A percentile compares a stretch with the other conserved stretches of the same genome.
phyloP scores from a whole-genome alignment of 2,797 vertebrate species.

The Champsocephalus esox region DNA sequence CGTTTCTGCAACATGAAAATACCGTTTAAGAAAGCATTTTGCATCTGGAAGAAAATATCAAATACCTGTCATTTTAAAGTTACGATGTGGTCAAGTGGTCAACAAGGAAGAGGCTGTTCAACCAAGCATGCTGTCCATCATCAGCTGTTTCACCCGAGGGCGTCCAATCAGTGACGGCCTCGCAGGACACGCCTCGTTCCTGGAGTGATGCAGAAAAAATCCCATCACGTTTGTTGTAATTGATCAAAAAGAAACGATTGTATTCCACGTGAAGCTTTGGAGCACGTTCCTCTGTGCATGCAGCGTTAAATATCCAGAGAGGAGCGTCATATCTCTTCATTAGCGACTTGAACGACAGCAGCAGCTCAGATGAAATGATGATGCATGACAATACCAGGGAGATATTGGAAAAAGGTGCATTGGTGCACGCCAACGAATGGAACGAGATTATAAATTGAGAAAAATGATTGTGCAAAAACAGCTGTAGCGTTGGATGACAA shows the following conservation, averaged over 20 bases:
- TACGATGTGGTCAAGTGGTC: conserved; percentile 50
- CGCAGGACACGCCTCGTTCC: conserved; percentile 52
- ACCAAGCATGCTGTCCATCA: conserved; percentile 73
- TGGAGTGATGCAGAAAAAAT: conserved; percentile 51
- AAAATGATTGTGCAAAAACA: conserved; percentile 35
- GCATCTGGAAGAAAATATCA: neutral
- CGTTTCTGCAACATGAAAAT: neutral
- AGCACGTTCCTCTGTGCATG: conserved; percentile 28
- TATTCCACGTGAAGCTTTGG: neutral
- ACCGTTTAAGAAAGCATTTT: neutral
- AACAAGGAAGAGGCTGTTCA: conserved; percentile 57
- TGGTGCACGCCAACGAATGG: conserved; percentile 62
- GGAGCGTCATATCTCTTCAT: conserved; percentile 48
- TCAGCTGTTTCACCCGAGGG: conserved; percentile 72
- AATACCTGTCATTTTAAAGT: neutral
- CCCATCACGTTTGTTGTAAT: conserved; percentile 23
- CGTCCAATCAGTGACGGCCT: conserved; percentile 77
- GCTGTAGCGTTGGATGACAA: conserved; percentile 58
- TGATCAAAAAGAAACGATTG: neutral
- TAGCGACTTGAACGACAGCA: conserved; percentile 35
- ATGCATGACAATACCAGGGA: conserved; percentile 46
- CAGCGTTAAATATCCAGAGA: conserved; percentile 22
- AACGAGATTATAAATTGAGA: conserved; percentile 45
- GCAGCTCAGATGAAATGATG: conserved; percentile 38
- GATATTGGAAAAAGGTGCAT: conserved; percentile 27